Percentiles rank a stretch among this genome's conserved stretches.
Conservation (phyloP, 2,113 vertebrate species). For the Baryphthengus martii region DNA sequence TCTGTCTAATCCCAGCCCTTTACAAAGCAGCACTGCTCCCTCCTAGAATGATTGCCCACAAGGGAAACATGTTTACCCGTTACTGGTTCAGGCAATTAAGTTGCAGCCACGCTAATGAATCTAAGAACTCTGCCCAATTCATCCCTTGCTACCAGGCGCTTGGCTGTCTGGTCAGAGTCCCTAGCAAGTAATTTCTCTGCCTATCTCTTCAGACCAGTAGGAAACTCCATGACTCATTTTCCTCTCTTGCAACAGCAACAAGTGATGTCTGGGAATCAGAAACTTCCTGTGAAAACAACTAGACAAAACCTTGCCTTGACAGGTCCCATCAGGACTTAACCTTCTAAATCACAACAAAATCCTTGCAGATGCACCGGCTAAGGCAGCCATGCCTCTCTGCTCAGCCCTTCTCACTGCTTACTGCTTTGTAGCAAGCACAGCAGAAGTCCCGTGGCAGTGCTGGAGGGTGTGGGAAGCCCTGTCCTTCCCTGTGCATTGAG, state of each 20-base stretch:
- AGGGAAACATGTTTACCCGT: not conserved
- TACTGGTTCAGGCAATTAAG: not conserved
- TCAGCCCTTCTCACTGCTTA: not conserved
- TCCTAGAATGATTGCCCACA: not conserved
- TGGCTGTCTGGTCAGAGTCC: not conserved
- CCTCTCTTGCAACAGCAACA: slow-evolving; percentile 16
- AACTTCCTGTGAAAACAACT: slow-evolving; percentile 64
- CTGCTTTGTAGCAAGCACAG: not conserved
- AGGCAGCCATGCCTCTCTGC: not conserved
- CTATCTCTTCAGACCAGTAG: slow-evolving; percentile 22
- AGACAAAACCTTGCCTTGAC: not conserved
- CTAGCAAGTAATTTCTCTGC: not conserved
- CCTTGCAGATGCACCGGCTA: not conserved
- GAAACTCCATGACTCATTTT: slow-evolving; percentile 64
- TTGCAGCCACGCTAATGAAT: not conserved
- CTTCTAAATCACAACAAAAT: not conserved
- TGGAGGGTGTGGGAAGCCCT: not conserved
- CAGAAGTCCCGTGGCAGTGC: rapidly evolving
- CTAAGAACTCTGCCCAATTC: not conserved
- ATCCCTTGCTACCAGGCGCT: not conserved
- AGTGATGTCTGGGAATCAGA: slow-evolving; percentile 7
- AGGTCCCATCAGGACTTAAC: not conserved
- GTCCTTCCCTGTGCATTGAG: rapidly evolving
- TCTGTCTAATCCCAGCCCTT: not conserved
- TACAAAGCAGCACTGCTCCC: not conserved